Evolutionary conservation across 2,888 invertebrate species (phyloP), one percentile per base, ranked within the genome.

Genomic region (Folsomia candida): DNA sequence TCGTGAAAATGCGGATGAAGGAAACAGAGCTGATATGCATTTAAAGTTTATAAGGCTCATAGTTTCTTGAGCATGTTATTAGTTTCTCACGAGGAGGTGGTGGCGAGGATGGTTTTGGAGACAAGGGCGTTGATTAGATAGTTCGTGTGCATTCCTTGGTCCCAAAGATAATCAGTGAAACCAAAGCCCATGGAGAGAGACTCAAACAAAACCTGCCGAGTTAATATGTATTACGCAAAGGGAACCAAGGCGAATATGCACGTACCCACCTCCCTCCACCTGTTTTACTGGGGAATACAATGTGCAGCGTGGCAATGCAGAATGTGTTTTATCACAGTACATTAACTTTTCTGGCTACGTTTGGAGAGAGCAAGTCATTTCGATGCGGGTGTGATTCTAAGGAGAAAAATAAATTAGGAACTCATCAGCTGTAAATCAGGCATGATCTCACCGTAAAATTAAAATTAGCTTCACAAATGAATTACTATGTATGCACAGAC

Each of bases 361-460:
- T 54, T 3, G 20, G 6, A 54, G 54, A 3, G 3, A 9, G 59
- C 24, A 25, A 24, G 57, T 57, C 20, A 57, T 20, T 57, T 20
- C 25, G 26, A 26, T 22, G 22, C 26, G 59, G 25, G 26, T 24
- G 64, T 25, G 57, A 64, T 27, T 24, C 24, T 25, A 47, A 60
- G 51, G 58, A 28, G 22, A 59, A 73, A 67, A 73, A 73, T 73
- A 73, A 73, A 73, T 73, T 70, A 65, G 69, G 51, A 64, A 71
- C 63, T 74, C 74, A 60, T 71, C 63, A 66, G 66, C 63, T 72
- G 72, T 75, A 75, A 75, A 75, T 75, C 75, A 75, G 70, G 69
- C 69, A 61, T 69, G 72, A 66, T 70, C 70, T 67, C 57, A 70
- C 70, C 75, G 70, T 75, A 72, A 75, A 75, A 75, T 75, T 75